A percentile compares a stretch with the other conserved stretches of the same genome.
Conservation (phyloP, 2,113 vertebrate genomes). For the Brienomyrus longianalis region DNA sequence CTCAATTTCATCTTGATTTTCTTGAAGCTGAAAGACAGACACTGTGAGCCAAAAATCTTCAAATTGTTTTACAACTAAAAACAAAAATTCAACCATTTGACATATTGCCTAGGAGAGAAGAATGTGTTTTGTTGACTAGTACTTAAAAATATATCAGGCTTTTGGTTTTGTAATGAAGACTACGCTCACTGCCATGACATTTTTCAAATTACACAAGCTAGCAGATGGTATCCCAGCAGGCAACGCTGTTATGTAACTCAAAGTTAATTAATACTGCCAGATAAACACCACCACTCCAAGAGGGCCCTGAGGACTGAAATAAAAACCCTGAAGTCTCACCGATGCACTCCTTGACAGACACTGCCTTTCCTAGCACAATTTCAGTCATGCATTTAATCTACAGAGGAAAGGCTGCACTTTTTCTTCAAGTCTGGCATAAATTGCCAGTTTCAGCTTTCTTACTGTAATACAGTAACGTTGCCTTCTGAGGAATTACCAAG, state of each 20-base stretch:
- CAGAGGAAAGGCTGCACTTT: neutral
- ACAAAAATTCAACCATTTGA: slow-evolving; percentile 2
- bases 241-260: slow-evolving; percentile 43
- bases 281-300: slow-evolving; percentile 29
- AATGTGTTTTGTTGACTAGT: neutral
- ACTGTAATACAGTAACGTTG: neutral
- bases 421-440: neutral
- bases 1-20: slow-evolving; percentile 99
- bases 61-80: neutral
- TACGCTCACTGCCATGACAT: neutral
- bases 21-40: slow-evolving; percentile 81
- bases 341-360: slow-evolving; percentile 15
- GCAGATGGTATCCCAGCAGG: slow-evolving; percentile 53
- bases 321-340: slow-evolving; percentile 12
- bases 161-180: slow-evolving; percentile 14
- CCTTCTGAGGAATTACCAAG: neutral
- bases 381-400: neutral
- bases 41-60: neutral
- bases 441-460: neutral
- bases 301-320: neutral
- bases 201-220: slow-evolving; percentile 29
- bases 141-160: neutral
- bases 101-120: neutral
- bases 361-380: slow-evolving; percentile 1
- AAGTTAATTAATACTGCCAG: slow-evolving; percentile 37